Conservation (phyloP, 2,113 vertebrate species). For the Chamaea fasciata region DNA sequence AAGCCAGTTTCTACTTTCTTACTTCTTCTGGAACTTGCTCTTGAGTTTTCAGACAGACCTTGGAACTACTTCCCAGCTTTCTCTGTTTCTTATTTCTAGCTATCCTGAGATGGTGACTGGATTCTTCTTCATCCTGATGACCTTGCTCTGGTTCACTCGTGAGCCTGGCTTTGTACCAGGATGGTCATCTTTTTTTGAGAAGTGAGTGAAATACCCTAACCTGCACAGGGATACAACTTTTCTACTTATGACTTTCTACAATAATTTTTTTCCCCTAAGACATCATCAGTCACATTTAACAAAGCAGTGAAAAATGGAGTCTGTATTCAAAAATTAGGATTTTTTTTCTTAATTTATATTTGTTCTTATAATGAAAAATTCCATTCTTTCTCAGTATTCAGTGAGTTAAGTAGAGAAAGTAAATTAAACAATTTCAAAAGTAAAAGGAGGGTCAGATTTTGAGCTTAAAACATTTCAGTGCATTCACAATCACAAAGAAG, state of each 20-base stretch:
- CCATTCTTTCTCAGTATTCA: neutral
- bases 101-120: conserved; percentile 96
- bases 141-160: conserved; percentile 94
- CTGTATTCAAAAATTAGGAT: neutral
- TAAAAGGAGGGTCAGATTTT: neutral
- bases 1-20: neutral
- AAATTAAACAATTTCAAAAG: neutral
- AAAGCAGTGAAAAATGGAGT: neutral
- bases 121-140: conserved; percentile 95
- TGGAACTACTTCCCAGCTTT: neutral
- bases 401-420: neutral
- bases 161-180: conserved; percentile 96
- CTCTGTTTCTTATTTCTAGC: conserved; percentile 55
- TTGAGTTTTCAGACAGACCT: neutral
- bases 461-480: neutral
- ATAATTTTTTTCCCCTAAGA: neutral
- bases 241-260: neutral
- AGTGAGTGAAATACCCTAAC: conserved; percentile 68
- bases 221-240: neutral
- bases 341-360: neutral
- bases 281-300: neutral
- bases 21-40: neutral
- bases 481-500: neutral
- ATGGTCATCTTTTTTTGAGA: conserved; percentile 97
- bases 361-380: neutral